Percentiles rank a stretch among this genome's conserved stretches.
These are phyloP conservation scores for Capreolus pygargus DNA, from an alignment of 2,113 vertebrate genomes.

Conservation along the genomic window DNA sequence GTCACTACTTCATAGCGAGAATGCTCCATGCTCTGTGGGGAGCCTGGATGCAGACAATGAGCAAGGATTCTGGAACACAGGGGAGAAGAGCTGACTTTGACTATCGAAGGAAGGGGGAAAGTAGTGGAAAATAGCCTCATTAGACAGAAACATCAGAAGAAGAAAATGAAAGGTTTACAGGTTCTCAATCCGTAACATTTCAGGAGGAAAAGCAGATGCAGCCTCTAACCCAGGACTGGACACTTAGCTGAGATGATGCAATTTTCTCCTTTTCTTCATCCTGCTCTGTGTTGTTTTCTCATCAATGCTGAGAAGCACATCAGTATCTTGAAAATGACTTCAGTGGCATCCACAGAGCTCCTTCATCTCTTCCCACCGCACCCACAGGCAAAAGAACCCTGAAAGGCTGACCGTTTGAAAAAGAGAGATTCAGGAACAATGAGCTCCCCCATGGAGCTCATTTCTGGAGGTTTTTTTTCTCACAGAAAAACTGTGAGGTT, in stretches of 20 bases:
- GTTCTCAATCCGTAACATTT: not conserved
- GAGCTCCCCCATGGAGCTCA: not conserved
- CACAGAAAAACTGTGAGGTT: not conserved
- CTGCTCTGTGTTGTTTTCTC: not conserved
- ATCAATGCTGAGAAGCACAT: not conserved
- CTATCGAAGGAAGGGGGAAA: not conserved
- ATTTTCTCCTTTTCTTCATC: not conserved
- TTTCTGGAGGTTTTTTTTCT: not conserved
- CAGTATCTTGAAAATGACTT: not conserved
- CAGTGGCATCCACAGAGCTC: rapidly evolving
- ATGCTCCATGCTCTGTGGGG: not conserved
- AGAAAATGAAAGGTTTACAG: not conserved
- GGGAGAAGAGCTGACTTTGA: not conserved
- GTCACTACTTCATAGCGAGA: not conserved
- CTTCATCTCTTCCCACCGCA: not conserved
- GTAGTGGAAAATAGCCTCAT: not conserved
- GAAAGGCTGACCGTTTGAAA: not conserved
- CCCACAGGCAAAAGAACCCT: not conserved
- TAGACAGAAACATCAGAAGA: not conserved
- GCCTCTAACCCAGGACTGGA: not conserved
- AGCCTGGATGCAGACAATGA: not conserved
- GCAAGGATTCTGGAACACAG: not conserved
- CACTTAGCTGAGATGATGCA: not conserved
- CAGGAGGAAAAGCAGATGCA: not conserved
- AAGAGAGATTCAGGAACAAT: not conserved